Conservation (phyloP, 2,113 vertebrate genomes). For the Pipra filicauda region DNA sequence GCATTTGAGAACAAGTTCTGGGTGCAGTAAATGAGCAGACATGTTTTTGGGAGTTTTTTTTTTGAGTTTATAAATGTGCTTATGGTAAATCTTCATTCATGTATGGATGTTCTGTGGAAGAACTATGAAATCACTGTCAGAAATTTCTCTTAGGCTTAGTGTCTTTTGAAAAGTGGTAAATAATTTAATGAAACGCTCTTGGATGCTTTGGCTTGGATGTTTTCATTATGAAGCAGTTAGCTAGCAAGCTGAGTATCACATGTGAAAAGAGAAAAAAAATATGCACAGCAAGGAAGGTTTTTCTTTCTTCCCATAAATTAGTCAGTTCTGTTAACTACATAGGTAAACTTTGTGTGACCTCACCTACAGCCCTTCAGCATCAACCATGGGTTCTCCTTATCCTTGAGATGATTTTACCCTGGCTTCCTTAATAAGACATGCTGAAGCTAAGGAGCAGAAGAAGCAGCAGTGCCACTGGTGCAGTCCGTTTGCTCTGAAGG, state of each 20-base stretch:
- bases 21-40: neutral
- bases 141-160: neutral
- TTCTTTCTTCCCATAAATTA: neutral
- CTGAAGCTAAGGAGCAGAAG: neutral
- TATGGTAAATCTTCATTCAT: fast-evolving
- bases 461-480: neutral
- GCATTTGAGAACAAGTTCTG: neutral
- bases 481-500: neutral
- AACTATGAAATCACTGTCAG: neutral
- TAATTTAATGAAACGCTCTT: neutral
- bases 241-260: neutral
- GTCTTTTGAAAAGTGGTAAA: neutral
- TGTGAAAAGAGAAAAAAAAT: neutral
- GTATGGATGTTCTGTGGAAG: neutral
- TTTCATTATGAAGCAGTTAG: neutral
- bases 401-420: neutral
- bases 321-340: neutral
- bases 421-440: neutral
- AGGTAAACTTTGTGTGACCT: neutral
- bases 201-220: neutral
- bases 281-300: neutral
- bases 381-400: neutral
- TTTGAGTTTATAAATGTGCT: neutral
- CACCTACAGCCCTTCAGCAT: neutral
- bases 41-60: neutral